These are phyloP conservation scores for Spodoptera litura DNA, from an alignment of 1,140 invertebrate genomes.

Conservation along the genomic window DNA sequence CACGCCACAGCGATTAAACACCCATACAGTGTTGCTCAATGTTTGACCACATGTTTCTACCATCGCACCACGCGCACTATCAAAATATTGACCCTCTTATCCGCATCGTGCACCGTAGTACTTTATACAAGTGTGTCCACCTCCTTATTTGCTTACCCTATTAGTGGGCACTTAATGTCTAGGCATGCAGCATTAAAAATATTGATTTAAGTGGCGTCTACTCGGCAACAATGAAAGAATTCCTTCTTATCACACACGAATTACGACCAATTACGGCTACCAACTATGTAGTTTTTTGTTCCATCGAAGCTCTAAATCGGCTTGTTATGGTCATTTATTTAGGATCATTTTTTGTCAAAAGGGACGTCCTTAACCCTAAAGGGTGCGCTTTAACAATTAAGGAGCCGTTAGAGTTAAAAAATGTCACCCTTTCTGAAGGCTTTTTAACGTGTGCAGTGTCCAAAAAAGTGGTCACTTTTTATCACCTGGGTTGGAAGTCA, in stretches of 20 bases:
- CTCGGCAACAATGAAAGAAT: constrained; percentile 65
- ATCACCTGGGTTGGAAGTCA: constrained; percentile 84
- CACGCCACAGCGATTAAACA: constrained; percentile 71
- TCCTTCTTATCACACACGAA: constrained; percentile 71
- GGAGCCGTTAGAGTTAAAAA: constrained; percentile 79
- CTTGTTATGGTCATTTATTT: constrained; percentile 78
- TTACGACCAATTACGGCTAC: constrained; percentile 69
- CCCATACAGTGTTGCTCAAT: constrained; percentile 76
- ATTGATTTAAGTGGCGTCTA: constrained; percentile 70
- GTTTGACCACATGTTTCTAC: constrained; percentile 82
- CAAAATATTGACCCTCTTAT: constrained; percentile 85
- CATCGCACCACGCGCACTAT: constrained; percentile 78
- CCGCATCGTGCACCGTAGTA: constrained; percentile 71
- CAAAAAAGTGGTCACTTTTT: constrained; percentile 81
- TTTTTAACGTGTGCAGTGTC: constrained; percentile 66
- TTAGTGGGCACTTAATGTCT: constrained; percentile 77
- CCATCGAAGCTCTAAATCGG: constrained; percentile 59
- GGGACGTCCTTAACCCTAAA: constrained; percentile 70
- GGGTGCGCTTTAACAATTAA: constrained; percentile 81
- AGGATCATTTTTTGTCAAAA: constrained; percentile 75
- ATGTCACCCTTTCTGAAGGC: constrained; percentile 80
- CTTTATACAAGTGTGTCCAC: constrained; percentile 76
- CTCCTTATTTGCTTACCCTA: constrained; percentile 78
- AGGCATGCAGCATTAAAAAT: constrained; percentile 75
- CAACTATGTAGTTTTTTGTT: constrained; percentile 64